Evolutionary conservation across 1,140 invertebrate species (phyloP).

Genomic region (Eupristina koningsbergeri): DNA sequence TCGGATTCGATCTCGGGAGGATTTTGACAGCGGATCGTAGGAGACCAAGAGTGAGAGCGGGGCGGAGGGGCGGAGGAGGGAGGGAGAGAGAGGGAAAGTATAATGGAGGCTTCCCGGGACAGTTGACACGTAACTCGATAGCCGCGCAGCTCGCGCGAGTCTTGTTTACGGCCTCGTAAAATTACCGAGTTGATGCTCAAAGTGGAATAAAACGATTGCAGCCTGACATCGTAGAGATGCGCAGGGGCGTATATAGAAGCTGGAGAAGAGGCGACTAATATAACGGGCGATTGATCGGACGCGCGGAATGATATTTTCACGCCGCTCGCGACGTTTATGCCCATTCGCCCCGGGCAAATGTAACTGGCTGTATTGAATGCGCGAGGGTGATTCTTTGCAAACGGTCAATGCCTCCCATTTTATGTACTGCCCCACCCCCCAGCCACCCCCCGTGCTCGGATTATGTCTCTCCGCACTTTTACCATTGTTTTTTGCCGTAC

Average conservation of each 20-base stretch:
- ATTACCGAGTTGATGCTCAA: slow-evolving; percentile 48
- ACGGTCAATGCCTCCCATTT: slow-evolving; percentile 27
- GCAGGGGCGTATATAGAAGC: background rate
- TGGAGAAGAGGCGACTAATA: slow-evolving; percentile 11
- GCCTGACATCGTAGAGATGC: background rate
- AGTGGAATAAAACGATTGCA: slow-evolving; percentile 48
- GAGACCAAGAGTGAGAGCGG: too few relatives aligned
- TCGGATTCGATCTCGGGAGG: background rate
- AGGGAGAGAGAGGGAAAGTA: background rate
- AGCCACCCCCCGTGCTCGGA: background rate
- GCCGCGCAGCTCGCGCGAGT: slow-evolving; percentile 19
- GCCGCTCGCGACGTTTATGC: slow-evolving; percentile 30
- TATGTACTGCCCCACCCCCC: background rate
- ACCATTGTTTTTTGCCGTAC: background rate
- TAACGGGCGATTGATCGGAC: slow-evolving; percentile 45
- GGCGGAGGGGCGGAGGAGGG: too few relatives aligned
- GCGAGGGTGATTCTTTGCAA: background rate
- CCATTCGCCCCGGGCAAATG: background rate
- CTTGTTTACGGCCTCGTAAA: slow-evolving; percentile 53
- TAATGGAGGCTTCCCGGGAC: slow-evolving; percentile 34
- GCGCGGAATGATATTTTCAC: slow-evolving; percentile 44
- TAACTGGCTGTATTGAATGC: background rate
- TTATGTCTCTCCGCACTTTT: background rate
- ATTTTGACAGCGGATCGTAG: background rate
- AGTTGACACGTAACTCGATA: slow-evolving; percentile 51